Evolutionary conservation across 2,113 vertebrate genomes (phyloP), one percentile per base, ranked within the genome.

Genomic region (Columba livia): DNA sequence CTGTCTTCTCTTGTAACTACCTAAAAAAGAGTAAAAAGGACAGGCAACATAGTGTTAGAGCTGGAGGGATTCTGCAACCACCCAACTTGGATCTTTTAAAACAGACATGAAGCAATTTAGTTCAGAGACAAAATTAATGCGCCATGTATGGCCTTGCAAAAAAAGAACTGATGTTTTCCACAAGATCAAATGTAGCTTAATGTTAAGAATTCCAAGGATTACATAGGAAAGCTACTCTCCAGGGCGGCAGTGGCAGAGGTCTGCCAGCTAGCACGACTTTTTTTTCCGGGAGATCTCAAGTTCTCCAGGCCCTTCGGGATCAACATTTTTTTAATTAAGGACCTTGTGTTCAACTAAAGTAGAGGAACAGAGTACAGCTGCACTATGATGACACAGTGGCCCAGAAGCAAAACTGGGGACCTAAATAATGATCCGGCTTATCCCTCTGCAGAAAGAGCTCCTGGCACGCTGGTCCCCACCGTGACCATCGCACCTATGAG

Each of bases 401-500:
- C 20, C 11, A 69, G 31, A 31, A 88, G 15, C 26, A 69, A 79
- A 82, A 29, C 0, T 8, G 3, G 15, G 12, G 24, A 38, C 58
- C 28, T 72, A 81, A 79, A 70, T 7, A 60, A 78, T 47, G 34
- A 70, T 4, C 3, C 26, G 42, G 3, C 7, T 89, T 40, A 79
- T 36, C 28, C 54, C 15, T 51, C 20, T 12, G 21, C 24, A 29
- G 19, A 75, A 58, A 18, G 21, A 4, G 1, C 10, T 73, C 31
- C 36, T 36, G n/a, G n/a, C 19, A 54, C 3, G 0, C 15, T 31
- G 44, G 38, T 75, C 53, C 29, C 65, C 50, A 48, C 13, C 5
- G 4, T 47, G 72, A 48, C 50, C 0, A 0, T 42, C 40, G 9
- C 11, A 44, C 40, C 12, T 67, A 21, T 1, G 0, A 89, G n/a